Evolutionary conservation across 2,888 invertebrate genomes (phyloP), one percentile per base, ranked within the genome.

Genomic region (Diplolepis rosae): DNA sequence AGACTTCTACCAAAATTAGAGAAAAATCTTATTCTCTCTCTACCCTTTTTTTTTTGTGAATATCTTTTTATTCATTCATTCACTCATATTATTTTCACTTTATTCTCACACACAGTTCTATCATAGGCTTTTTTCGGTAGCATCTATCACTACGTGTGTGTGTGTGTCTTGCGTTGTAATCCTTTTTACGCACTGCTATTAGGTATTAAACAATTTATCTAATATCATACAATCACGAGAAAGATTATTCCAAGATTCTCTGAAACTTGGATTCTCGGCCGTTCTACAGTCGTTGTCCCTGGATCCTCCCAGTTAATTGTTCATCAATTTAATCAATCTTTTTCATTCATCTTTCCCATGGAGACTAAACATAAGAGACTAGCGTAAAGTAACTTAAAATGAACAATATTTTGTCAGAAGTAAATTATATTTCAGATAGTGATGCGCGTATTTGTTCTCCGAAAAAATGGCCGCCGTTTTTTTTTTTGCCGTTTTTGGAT

Each of bases 161-260:
- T 61, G 48, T 42, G 54, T 67, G 42, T 32, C 35, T 61, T 70
- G 65, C 66, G 32, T 51, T 32, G 30, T 15, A 45, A 65, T 56
- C 48, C 22, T 45, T 27, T 54, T 30, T 68, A 75, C 69, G 76
- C 73, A 51, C 75, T 74, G 74, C 74, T 77, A 79, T 77, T 68
- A 27, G 61, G 73, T 79, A 82, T 82, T 81, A 84, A 86, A 85
- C 81, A 85, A 83, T 84, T 83, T 86, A 78, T 80, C 87, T 85
- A 85, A 75, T 86, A 85, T 85, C 83, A 81, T 85, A 87, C 86
- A 85, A 78, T 81, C 78, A 83, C 78, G 81, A 82, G 78, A 83
- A 80, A 81, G 61, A 61, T 24, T 27, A 45, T 65, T 45, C 70
- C 65, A 54, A 68, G 68, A 73, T 70, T 70, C 56, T 35, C 30